Evolutionary conservation across 2,113 vertebrate genomes (phyloP).

Genomic region (human): DNA sequence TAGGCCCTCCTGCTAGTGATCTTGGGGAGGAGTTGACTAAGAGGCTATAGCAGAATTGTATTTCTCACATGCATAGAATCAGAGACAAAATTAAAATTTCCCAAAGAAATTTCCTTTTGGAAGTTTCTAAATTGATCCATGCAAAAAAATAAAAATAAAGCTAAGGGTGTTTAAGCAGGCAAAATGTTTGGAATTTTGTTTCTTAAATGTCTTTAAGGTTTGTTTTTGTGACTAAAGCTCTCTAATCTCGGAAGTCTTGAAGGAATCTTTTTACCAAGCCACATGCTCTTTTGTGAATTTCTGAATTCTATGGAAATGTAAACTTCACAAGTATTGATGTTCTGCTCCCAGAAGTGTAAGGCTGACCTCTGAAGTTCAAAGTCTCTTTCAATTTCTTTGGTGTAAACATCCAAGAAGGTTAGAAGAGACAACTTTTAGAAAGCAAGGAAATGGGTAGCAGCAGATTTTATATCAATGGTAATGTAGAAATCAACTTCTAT

Average conservation of each 20-base stretch:
- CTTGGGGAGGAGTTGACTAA: not conserved
- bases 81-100: not conserved
- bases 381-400: not conserved
- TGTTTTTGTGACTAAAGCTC: not conserved
- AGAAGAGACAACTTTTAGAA: not conserved
- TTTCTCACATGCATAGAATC: not conserved
- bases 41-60: not conserved
- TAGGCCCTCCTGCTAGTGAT: not conserved
- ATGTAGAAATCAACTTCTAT: not conserved
- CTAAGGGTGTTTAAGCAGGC: not conserved
- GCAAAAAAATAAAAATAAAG: too few relatives aligned
- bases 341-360: not conserved
- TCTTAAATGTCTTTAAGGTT: not conserved
- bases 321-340: slow-evolving; percentile 30
- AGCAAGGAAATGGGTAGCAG: not conserved
- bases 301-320: not conserved
- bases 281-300: not conserved
- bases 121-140: not conserved
- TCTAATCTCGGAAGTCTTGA: not conserved
- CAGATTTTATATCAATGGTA: not conserved
- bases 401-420: fast-evolving
- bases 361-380: slow-evolving; percentile 38
- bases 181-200: slow-evolving; percentile 15
- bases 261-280: not conserved
- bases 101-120: not conserved